Percentiles rank a stretch among this genome's conserved stretches.
Evolutionary conservation across 2,113 vertebrate species (phyloP).

Genomic region (Pachypanchax playfairii): DNA sequence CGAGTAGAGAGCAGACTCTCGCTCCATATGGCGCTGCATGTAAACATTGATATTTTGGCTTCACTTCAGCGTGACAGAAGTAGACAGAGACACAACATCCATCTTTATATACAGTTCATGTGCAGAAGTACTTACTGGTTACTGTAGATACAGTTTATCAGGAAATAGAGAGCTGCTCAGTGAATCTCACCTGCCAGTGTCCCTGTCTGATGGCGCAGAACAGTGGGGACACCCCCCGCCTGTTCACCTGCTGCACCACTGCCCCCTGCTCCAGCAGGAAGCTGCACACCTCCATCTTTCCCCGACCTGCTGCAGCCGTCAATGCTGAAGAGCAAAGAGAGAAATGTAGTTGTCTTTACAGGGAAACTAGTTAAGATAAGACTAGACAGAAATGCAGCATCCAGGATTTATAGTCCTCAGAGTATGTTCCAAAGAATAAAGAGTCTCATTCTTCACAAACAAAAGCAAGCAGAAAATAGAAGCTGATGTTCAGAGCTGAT

Average conservation of each 20-base stretch:
- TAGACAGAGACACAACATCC: too few species aligned
- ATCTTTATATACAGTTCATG: too few species aligned
- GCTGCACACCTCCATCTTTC: constrained; percentile 90
- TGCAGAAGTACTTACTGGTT: not conserved
- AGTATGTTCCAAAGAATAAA: not conserved
- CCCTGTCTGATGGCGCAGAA: constrained; percentile 94
- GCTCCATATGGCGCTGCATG: too few species aligned
- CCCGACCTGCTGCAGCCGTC: constrained; percentile 91
- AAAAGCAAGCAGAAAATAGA: constrained; percentile 21
- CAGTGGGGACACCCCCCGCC: constrained; percentile 86
- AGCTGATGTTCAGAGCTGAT: constrained; percentile 40
- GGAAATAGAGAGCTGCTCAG: not conserved
- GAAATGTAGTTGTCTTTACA: not conserved
- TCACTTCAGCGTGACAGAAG: too few species aligned
- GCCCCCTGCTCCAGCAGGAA: constrained; percentile 85
- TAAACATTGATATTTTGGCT: too few species aligned
- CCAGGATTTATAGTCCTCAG: not conserved
- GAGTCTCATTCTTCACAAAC: constrained; percentile 12
- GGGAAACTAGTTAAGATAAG: not conserved
- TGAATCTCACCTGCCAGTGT: constrained; percentile 90
- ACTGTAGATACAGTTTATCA: not conserved
- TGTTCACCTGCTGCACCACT: constrained; percentile 84
- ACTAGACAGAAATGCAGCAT: not conserved
- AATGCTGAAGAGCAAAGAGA: constrained; percentile 79
- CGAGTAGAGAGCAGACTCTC: too few species aligned